These are phyloP conservation scores for Drosophila villosipedis DNA, from an alignment of 2,888 invertebrate genomes.

Conservation along the genomic window DNA sequence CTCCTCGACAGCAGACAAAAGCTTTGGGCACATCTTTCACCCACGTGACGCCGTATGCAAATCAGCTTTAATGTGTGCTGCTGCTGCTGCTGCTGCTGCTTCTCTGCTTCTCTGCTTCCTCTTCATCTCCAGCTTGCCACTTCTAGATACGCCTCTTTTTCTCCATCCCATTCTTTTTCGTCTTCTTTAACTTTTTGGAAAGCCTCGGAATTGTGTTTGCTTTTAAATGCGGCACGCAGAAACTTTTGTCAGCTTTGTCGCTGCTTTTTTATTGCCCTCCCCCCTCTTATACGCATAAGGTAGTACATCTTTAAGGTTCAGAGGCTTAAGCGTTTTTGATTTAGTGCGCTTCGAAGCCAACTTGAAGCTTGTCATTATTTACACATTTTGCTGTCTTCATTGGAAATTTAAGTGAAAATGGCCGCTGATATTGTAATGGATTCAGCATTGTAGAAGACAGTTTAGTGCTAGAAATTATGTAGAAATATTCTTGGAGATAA, in stretches of 20 bases:
- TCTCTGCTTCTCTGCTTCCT: slow-evolving; percentile 1
- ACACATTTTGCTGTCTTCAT: slow-evolving; percentile 30
- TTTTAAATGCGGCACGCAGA: slow-evolving; percentile 70
- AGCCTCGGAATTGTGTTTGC: slow-evolving; percentile 70
- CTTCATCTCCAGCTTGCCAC: slow-evolving; percentile 12
- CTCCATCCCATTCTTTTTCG: not conserved
- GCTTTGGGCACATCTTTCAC: slow-evolving; percentile 41
- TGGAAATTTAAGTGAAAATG: slow-evolving; percentile 30
- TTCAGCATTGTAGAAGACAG: not conserved
- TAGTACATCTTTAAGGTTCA: slow-evolving; percentile 38
- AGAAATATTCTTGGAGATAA: not conserved
- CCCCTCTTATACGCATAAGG: not conserved
- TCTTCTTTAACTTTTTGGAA: slow-evolving; percentile 18
- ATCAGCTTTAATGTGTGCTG: slow-evolving; percentile 71
- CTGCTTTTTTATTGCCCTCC: slow-evolving; percentile 43
- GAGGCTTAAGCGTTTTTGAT: slow-evolving; percentile 66
- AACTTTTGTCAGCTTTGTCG: slow-evolving; percentile 56
- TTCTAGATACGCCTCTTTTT: not conserved
- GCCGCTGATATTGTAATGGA: not conserved
- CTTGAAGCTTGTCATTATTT: slow-evolving; percentile 51
- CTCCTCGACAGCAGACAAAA: slow-evolving; percentile 28
- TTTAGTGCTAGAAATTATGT: not conserved
- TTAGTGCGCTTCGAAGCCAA: slow-evolving; percentile 69
- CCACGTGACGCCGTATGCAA: slow-evolving; percentile 63
- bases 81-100: slow-evolving; percentile 16